Evolutionary conservation across 92 coral and sea anemone species (phyloP), one percentile per base, ranked within the genome.

Genomic region (Epizoanthus ramosus): DNA sequence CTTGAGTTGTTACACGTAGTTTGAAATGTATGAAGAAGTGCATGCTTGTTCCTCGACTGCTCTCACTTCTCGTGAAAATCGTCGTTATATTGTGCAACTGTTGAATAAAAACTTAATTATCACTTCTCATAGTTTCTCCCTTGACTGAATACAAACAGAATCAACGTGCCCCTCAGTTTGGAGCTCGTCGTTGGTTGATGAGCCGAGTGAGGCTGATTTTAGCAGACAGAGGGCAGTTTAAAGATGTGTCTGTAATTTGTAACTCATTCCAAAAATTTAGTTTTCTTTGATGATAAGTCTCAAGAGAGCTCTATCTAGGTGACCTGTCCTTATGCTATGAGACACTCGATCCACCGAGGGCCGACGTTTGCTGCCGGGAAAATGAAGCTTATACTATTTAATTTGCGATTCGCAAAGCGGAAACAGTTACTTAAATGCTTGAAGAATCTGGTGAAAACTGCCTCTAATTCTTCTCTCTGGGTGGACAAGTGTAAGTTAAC

Each of bases 381-480:
- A 50, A 50, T 45, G 47, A 61, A 17, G 43, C 21, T 58, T 56
- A 23, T 12, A 57, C 21, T 75, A 28, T 63, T 37, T 22, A 23
- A 39, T 59, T 63, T 61, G 37, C 15, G 57, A 61, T 52, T 22
- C 70, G 70, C 82, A 39, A 60, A 13, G 71, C 58, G 71, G 71
- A 77, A 76, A 63, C 37, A 19, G 57, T 77, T 41, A 41, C 57
- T 61, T 41, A 57, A 77, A 63, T 43, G 57, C 43, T 61, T 64
- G 59, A 77, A 61, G 71, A 77, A 77, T 77, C 71, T 61, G 82
- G 68, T 41, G 82, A 77, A 61, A 77, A 77, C 41, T 77, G 47
- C 39, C 41, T 61, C 43, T 21, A 43, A 21, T 61, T 50, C 54
- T 2, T 12, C 54, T 50, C 54, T 2, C 54, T 50, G 14, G 54